Evolutionary conservation across 2,797 vertebrate genomes (phyloP).

Genomic region (Hirundo rustica): DNA sequence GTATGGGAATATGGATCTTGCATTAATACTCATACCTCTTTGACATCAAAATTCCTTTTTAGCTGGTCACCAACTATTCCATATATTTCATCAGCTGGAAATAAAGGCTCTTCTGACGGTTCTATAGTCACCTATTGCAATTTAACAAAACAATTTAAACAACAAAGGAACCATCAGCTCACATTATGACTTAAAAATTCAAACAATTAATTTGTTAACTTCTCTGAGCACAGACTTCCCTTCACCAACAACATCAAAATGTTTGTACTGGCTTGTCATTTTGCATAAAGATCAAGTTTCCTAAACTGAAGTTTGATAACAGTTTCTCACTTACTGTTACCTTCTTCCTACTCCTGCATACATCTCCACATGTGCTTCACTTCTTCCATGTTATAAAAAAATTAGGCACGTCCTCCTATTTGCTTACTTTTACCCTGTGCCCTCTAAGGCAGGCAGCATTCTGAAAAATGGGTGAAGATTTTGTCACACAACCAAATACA

Average conservation of each 20-base stretch:
- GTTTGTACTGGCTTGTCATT: background rate
- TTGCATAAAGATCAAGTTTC: background rate
- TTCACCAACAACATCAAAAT: background rate
- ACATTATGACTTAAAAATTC: background rate
- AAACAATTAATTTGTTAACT: background rate
- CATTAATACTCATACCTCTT: constrained; percentile 82
- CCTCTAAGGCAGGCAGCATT: background rate
- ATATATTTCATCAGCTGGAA: constrained; percentile 92
- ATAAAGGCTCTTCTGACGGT: constrained; percentile 87
- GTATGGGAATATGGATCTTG: background rate
- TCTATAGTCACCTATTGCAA: constrained; percentile 85
- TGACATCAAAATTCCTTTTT: constrained; percentile 93
- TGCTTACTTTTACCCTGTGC: background rate
- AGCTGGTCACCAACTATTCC: constrained; percentile 94
- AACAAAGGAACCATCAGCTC: background rate
- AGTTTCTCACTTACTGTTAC: background rate
- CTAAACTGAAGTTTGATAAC: background rate
- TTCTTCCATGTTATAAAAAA: background rate
- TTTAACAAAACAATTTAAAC: background rate
- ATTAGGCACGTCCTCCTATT: background rate
- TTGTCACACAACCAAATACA: background rate
- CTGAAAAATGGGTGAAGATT: background rate
- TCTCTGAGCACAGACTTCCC: background rate
- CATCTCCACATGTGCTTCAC: rapidly evolving
- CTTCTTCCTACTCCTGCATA: background rate